A percentile compares a stretch with the other conserved stretches of the same genome.
Conservation (phyloP, 2,113 vertebrate genomes). For the Pterocles gutturalis region DNA sequence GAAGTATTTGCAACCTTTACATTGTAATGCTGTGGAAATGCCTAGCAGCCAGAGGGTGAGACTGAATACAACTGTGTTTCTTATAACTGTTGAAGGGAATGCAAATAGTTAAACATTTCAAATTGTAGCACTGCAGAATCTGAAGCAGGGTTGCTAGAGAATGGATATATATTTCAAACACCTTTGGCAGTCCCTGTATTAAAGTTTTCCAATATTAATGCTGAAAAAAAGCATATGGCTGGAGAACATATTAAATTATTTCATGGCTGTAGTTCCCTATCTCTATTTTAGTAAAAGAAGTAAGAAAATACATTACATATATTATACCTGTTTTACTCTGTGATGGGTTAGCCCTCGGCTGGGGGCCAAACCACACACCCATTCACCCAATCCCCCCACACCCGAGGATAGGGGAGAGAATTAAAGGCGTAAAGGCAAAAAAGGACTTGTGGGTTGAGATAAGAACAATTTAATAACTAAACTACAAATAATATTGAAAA, state of each 20-base stretch:
- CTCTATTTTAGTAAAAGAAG: neutral
- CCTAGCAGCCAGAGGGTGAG: neutral
- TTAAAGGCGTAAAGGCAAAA: too few species aligned
- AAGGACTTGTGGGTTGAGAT: too few species aligned
- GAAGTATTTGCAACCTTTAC: neutral
- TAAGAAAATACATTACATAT: neutral
- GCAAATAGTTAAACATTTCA: neutral
- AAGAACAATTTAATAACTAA: too few species aligned
- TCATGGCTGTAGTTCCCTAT: neutral
- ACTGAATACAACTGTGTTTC: neutral
- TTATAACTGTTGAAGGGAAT: neutral
- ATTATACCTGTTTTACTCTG: neutral
- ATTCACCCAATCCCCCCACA: too few species aligned
- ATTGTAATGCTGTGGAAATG: neutral
- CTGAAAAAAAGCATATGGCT: neutral
- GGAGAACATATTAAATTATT: neutral
- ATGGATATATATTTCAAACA: neutral
- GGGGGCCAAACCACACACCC: too few species aligned
- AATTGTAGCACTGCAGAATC: neutral
- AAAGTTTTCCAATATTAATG: neutral
- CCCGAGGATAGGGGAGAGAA: too few species aligned
- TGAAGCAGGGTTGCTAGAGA: neutral
- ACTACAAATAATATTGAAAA: too few species aligned
- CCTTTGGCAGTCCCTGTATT: neutral
- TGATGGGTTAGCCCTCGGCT: too few species aligned